Conservation (phyloP, 2,888 invertebrate genomes). For the Tuta absoluta region DNA sequence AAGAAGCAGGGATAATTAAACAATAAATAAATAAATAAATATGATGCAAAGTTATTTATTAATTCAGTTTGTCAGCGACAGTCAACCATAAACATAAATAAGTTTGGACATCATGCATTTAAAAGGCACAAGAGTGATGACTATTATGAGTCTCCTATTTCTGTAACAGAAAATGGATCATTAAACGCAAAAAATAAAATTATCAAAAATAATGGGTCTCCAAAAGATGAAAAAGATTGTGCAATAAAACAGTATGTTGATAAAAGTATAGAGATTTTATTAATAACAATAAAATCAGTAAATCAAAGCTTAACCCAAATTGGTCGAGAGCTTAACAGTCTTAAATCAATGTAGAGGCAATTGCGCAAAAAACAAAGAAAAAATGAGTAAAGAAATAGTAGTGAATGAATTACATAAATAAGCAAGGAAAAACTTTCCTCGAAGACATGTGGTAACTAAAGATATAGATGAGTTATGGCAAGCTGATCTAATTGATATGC, state of each 20-base stretch:
- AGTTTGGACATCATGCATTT: slow-evolving; percentile 24
- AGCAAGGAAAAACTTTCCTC: slow-evolving; percentile 47
- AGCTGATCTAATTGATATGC: slow-evolving; percentile 54
- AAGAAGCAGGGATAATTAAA: slow-evolving; percentile 36
- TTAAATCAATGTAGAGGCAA: neutral
- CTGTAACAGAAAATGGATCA: neutral
- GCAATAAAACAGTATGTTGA: slow-evolving; percentile 20
- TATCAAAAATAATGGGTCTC: neutral
- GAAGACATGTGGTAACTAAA: slow-evolving; percentile 48
- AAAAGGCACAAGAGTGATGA: neutral
- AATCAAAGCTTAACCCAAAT: neutral
- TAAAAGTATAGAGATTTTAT: neutral
- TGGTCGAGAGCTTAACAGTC: neutral
- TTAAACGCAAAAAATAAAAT: slow-evolving; percentile 8
- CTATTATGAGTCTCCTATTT: neutral
- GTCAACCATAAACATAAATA: slow-evolving; percentile 19
- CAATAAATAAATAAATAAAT: slow-evolving; percentile 23
- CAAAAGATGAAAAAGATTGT: neutral
- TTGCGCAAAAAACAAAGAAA: neutral
- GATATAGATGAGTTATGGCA: slow-evolving; percentile 62
- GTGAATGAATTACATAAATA: slow-evolving; percentile 31
- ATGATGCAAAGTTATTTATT: neutral
- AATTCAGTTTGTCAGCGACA: neutral
- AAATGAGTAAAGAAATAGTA: slow-evolving; percentile 24
- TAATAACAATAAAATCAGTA: neutral